phyloP scores from a whole-genome alignment of 2,113 vertebrate species.

The Ursus arctos region DNA sequence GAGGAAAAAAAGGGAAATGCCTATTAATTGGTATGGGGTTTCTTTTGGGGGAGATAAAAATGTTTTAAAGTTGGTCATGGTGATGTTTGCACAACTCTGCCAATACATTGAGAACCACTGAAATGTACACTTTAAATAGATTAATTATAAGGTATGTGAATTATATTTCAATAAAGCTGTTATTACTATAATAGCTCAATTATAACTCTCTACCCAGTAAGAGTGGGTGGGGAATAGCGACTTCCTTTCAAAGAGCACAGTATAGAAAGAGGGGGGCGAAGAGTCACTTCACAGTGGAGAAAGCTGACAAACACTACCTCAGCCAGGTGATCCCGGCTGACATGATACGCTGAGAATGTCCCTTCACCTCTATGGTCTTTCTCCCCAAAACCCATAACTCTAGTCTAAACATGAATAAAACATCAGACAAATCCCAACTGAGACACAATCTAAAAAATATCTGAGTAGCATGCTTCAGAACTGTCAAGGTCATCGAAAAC shows the following conservation, averaged over 20 bases:
- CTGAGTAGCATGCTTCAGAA: not conserved
- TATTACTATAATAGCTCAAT: conserved; percentile 9
- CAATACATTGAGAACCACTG: not conserved
- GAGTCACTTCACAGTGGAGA: not conserved
- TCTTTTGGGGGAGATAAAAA: not conserved
- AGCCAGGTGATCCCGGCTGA: not conserved
- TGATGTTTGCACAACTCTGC: not conserved
- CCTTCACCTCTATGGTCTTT: not conserved
- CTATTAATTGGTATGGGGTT: not conserved
- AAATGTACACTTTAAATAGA: not conserved
- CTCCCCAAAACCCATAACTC: not conserved
- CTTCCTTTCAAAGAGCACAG: not conserved
- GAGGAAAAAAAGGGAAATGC: not conserved
- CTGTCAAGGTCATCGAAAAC: not conserved
- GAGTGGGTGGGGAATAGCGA: not conserved
- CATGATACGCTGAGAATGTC: not conserved
- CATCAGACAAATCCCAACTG: not conserved
- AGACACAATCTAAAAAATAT: not conserved
- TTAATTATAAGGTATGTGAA: not conserved
- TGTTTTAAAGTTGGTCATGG: not conserved
- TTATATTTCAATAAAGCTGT: conserved; percentile 28
- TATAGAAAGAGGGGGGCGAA: not conserved
- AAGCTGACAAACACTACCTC: not conserved
- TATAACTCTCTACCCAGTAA: not conserved
- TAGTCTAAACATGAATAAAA: not conserved